Evolutionary conservation across 2,888 invertebrate species (phyloP).

Genomic region (Glomeris marginata): DNA sequence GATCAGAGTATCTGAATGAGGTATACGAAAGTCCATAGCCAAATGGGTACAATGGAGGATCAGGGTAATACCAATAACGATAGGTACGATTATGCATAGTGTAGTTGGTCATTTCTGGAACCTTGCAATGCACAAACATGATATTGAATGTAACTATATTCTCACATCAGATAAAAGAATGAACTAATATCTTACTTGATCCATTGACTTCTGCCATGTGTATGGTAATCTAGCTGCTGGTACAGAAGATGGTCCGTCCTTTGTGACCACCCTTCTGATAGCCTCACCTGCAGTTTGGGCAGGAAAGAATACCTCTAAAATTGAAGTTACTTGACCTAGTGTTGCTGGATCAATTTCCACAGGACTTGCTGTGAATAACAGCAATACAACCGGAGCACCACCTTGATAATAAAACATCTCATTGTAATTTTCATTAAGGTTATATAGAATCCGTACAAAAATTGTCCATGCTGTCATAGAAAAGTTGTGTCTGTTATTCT

Average conservation of each 20-base stretch:
- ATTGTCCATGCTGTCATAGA: slow-evolving; percentile 9
- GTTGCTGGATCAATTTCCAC: slow-evolving; percentile 2
- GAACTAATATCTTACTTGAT: slow-evolving; percentile 2
- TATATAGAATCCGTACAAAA: too few relatives aligned
- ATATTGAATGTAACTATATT: too few relatives aligned
- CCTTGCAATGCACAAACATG: background rate
- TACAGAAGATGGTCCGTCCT: slow-evolving; percentile 9
- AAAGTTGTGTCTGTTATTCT: slow-evolving; percentile 7
- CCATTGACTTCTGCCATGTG: slow-evolving; percentile 11
- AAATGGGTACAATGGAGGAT: slow-evolving; percentile 11
- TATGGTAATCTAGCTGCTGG: slow-evolving; percentile 13
- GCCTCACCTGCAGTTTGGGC: slow-evolving; percentile 13
- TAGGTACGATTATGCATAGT: slow-evolving; percentile 12
- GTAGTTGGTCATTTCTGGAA: slow-evolving; percentile 10
- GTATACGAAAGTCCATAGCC: slow-evolving; percentile 14
- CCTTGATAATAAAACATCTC: background rate
- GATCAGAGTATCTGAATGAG: slow-evolving; percentile 10
- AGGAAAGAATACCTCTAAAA: slow-evolving; percentile 12
- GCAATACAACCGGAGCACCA: slow-evolving; percentile 8
- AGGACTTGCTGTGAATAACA: slow-evolving; percentile 12
- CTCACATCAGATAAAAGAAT: too few relatives aligned
- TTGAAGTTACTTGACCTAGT: slow-evolving; percentile 3
- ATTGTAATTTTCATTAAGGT: too few relatives aligned
- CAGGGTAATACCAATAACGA: slow-evolving; percentile 11
- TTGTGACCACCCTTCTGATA: slow-evolving; percentile 6